Base-by-base conservation (phyloP, 2,797 vertebrate genomes). In the Phalloptychus januarius region DNA sequence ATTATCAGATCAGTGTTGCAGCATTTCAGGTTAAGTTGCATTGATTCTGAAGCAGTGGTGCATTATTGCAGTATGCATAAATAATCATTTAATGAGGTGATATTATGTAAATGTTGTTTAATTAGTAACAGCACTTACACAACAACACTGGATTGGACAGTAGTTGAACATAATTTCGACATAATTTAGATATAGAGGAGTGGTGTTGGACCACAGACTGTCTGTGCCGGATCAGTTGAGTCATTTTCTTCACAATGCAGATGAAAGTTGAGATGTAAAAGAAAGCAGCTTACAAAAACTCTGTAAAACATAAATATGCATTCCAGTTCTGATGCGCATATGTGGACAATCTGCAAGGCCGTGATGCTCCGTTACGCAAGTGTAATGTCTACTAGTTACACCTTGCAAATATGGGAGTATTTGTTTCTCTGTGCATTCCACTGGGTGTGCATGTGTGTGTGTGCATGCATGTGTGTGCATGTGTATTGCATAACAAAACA, bases 401-500 rank as follows among this genome's bases (percentile, higher is more conserved):
- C 31, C 58, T 61, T 36, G 58, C 58, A 61, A 16, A 5, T 33
- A 3, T 6, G 13, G 5, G 28, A 36, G 31, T 33, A 18, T 7
- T 63, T 33, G 58, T 33, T 33, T 33, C 7, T 33, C 15, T 61
- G 28, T 12, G 28, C 56, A 61, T 61, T 61, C 56, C 28, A 31
- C 31, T 36, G 31, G 0, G 16, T 20, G 58, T 18, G 28, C 7
- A 5, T 7, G 10, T 31, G 70, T 56, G n/a, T 42, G 71, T 75
- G 74, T 72, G 75, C 61, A 48, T 48, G 36, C 74, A 25, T 70
- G 25, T 75, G 76, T 74, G 72, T 74, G 75, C 67, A 11, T 77
- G 75, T 69, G 54, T 45, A 33, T 75, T 77, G 77, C 36, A 77
- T 77, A 83, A 86, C 86, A 88, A 81, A 52, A 15, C 52, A 50